These are phyloP conservation scores for Chelmon rostratus DNA, from an alignment of 2,797 vertebrate genomes.

Conservation along the genomic window DNA sequence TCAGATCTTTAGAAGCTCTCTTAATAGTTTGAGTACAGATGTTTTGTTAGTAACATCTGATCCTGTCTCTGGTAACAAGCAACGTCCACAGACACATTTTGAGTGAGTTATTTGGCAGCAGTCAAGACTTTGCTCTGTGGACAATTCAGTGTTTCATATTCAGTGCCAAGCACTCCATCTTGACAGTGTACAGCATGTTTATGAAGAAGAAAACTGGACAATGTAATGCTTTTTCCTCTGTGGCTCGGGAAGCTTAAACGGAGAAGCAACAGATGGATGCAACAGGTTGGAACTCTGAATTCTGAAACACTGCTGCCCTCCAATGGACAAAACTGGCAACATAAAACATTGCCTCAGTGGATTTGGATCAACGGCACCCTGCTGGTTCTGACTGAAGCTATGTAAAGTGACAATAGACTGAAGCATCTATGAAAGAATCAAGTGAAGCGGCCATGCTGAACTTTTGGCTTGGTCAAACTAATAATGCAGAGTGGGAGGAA, in stretches of 20 bases:
- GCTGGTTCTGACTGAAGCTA: constrained; percentile 50
- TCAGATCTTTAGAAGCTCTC: constrained; percentile 24
- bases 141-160: constrained; percentile 39
- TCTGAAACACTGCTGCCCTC: constrained; percentile 72
- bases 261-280: constrained; percentile 46
- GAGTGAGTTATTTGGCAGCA: constrained; percentile 27
- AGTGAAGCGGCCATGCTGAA: constrained; percentile 57
- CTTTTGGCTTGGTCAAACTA: constrained; percentile 57
- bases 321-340: constrained; percentile 67
- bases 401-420: constrained; percentile 35
- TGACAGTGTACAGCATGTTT: constrained; percentile 23
- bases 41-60: constrained; percentile 27
- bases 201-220: constrained; percentile 29
- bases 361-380: constrained; percentile 21
- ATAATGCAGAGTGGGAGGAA: constrained; percentile 43
- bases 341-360: neutral
- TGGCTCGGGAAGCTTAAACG: constrained; percentile 64
- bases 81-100: constrained; percentile 17
- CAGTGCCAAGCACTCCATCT: constrained; percentile 17
- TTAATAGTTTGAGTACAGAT: constrained; percentile 8
- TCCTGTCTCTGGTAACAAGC: constrained; percentile 22
- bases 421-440: constrained; percentile 29
- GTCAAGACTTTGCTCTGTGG: constrained; percentile 22
- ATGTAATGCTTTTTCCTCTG: constrained; percentile 39
- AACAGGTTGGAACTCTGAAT: constrained; percentile 51